Evolutionary conservation across 92 coral and sea anemone species (phyloP), one percentile per base, ranked within the genome.

Genomic region (Epizoanthus stellaris): DNA sequence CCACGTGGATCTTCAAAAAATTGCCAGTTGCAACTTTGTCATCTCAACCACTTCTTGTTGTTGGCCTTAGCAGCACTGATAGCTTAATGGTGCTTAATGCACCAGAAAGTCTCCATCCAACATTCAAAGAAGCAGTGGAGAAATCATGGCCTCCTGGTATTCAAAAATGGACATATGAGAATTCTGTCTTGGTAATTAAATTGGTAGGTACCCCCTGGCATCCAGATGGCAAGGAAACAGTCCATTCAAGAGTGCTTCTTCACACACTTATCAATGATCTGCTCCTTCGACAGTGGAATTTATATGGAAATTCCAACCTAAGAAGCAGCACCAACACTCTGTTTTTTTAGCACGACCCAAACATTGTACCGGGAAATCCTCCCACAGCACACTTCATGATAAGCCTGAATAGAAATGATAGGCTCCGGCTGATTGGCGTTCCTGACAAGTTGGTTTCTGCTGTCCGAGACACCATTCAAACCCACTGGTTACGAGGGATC

Each of bases 11-110:
- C 39, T 84, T 90, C 54, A 84, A 87, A 59, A 87, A 72, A 79
- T 69, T 80, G 4, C 89, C 89, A 14, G 4, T 8, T 52, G 25
- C 38, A 15, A 38, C 84, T 15, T 36, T 76, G 21, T 63, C 89
- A 3, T 34, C 85, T 12, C 86, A 47, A 47, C 93, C 91, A 0
- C 85, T 87, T 73, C 81, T 90, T n/a, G 64, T 85, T 40, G 91
- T 90, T 40, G 91, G 93, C 25, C 80, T 90, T 49, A 87, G 89
- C 21, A 87, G 91, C 49, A 75, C 86, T n/a, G 91, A 90, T 43
- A 87, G 87, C 45, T 71, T 90, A 53, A 85, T 87, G 87, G 57
- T 90, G 4, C 52, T 90, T 6, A 90, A 90, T 66, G 76, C 87
- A 52, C 89, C 93, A 14, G 42, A 77, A 20, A 82, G 84, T n/a